A percentile compares a stretch with the other conserved stretches of the same genome.
Conservation (phyloP, 2,113 vertebrate genomes). For the Onychostruthus taczanowskii region DNA sequence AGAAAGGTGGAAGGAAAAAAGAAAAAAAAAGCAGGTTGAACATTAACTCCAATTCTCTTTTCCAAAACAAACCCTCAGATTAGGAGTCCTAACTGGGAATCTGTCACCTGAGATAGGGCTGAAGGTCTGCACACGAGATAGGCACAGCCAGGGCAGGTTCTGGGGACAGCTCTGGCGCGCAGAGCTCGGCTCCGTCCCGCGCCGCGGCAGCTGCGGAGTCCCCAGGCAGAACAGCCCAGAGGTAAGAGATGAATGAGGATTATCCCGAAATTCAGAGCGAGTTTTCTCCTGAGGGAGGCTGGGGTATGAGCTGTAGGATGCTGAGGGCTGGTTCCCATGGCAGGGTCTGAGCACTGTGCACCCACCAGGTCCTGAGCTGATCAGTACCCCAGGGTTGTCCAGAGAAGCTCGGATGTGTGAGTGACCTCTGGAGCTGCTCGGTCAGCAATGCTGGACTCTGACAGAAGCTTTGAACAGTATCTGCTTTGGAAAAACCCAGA, state of each 20-base stretch:
- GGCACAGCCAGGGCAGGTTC: background rate
- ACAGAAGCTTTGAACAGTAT: background rate
- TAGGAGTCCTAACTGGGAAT: background rate
- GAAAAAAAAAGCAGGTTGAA: background rate
- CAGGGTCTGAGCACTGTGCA: background rate
- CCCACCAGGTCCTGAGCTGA: background rate
- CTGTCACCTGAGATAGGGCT: background rate
- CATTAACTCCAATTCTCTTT: conserved; percentile 19
- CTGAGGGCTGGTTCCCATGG: background rate
- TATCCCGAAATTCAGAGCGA: background rate
- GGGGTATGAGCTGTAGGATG: background rate
- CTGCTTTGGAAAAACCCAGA: background rate
- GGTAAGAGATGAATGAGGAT: background rate
- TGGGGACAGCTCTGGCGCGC: rapidly evolving
- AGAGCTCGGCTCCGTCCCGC: background rate
- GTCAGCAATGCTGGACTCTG: background rate
- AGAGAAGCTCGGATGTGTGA: background rate
- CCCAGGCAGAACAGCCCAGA: background rate
- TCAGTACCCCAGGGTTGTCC: rapidly evolving
- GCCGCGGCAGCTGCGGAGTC: background rate
- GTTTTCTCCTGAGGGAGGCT: background rate
- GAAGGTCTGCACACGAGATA: background rate
- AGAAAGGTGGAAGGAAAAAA: background rate
- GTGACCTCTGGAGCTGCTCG: background rate
- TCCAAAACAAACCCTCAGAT: background rate